phyloP scores from a whole-genome alignment of 2,113 vertebrate species.

The Athene cunicularia region DNA sequence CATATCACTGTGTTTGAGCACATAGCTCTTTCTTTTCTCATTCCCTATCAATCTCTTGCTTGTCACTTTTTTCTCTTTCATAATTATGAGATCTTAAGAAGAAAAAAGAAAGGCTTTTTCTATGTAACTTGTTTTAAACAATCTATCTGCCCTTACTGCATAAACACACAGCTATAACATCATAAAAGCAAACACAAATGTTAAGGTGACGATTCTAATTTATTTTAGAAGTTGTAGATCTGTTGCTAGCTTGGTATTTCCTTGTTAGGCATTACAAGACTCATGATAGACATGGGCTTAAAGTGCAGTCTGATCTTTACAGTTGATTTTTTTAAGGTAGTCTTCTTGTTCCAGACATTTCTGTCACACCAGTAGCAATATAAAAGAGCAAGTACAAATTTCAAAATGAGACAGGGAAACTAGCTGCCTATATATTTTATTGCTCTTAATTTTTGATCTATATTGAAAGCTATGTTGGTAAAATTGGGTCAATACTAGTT shows the following conservation, averaged over 20 bases:
- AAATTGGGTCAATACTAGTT: neutral
- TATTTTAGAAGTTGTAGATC: neutral
- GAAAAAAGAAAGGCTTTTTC: neutral
- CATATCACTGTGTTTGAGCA: neutral
- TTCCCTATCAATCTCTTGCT: neutral
- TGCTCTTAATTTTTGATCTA: neutral
- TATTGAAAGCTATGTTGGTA: neutral
- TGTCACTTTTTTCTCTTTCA: constrained; percentile 4
- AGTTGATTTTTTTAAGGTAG: neutral
- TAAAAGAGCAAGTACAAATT: neutral
- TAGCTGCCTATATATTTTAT: neutral
- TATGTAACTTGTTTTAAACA: neutral
- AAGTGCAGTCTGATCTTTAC: neutral
- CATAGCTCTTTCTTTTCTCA: neutral
- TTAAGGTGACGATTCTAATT: neutral
- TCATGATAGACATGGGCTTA: neutral
- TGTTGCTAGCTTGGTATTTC: neutral
- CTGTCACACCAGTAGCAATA: neutral
- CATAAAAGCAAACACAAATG: neutral
- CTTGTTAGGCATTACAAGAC: neutral
- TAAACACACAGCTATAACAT: neutral
- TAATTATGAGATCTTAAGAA: neutral
- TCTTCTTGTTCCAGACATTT: neutral
- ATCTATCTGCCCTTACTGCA: neutral
- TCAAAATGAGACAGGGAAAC: neutral